Percentiles rank a stretch among this genome's conserved stretches.
phyloP scores from a whole-genome alignment of 2,797 vertebrate genomes.

The Eutrigla gurnardus region DNA sequence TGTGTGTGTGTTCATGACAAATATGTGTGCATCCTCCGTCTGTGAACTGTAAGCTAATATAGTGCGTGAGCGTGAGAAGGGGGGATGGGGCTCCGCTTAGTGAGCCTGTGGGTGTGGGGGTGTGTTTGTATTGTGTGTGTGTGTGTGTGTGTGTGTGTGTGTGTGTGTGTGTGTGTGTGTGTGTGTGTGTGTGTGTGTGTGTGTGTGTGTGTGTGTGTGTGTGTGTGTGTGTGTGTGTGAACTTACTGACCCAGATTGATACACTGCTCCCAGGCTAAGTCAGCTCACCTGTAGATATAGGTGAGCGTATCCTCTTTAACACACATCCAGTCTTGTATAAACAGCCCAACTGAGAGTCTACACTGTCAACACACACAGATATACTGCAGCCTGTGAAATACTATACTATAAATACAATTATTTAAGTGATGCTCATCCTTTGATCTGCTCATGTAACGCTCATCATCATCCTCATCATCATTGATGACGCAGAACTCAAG shows the following conservation, averaged over 20 bases:
- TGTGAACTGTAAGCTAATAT: slow-evolving; percentile 72
- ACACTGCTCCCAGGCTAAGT: slow-evolving; percentile 42
- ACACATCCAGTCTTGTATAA: background rate
- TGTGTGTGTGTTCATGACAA: slow-evolving; percentile 41
- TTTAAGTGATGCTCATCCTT: slow-evolving; percentile 15
- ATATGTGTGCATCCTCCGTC: slow-evolving; percentile 29
- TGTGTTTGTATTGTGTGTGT: slow-evolving; percentile 20
- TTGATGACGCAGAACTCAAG: background rate
- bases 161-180: slow-evolving; percentile 15
- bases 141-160: background rate
- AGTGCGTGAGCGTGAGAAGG: slow-evolving; percentile 55
- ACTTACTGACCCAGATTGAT: slow-evolving; percentile 71
- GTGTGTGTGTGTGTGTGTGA: slow-evolving; percentile 31
- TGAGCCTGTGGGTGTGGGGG: slow-evolving; percentile 48
- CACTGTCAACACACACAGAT: background rate
- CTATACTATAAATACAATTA: slow-evolving; percentile 7
- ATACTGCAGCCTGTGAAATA: background rate
- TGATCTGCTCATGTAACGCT: slow-evolving; percentile 18
- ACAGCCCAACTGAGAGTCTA: background rate
- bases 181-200: too few species aligned
- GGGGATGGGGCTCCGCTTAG: slow-evolving; percentile 56
- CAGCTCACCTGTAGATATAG: slow-evolving; percentile 59
- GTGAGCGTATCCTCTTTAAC: slow-evolving; percentile 10
- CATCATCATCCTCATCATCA: background rate
- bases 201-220: slow-evolving; percentile 29